Evolutionary conservation across 2,113 vertebrate species (phyloP), one percentile per base, ranked within the genome.

Genomic region (Acrocephalus kingi): DNA sequence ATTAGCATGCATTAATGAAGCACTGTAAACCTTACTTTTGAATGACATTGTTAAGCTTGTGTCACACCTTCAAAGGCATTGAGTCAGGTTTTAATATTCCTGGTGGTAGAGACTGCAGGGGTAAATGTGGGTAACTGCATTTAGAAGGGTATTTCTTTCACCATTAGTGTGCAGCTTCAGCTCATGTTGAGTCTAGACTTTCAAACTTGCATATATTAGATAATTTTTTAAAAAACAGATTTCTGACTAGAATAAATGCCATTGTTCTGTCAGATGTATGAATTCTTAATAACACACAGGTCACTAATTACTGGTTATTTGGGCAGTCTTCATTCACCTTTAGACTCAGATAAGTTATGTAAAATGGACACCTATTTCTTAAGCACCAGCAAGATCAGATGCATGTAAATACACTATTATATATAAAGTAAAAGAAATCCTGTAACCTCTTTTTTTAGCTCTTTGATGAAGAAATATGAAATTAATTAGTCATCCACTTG

Each of bases 391-490:
- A 89, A 81, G 46, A 92, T 90, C 86, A 92, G 79, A 83, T 78
- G 30, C 35, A 95, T 89, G 66, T 75, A 94, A 97, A 94, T 89
- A 68, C 9, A 13, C 19, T 61, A 37, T 49, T 75, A 45, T 49
- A n/a, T 49, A 55, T 56, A 56, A 86, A 75, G 79, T 30, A 55
- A 81, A 55, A 62, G 61, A 19, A 86, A 43, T 75, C 15, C n/a
- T 79, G 21, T 58, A 75, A 41, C 62, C 37, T 79, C 31, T 79
- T 83, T 84, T 94, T 87, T 71, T 78, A 93, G 48, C 20, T 90
- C 87, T 89, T 93, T 95, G 62, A 85, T 90, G 90, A 87, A 90
- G n/a, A 85, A 90, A 93, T 72, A 77, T 28, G 13, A 75, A 95
- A 79, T 72, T n/a, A 90, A n/a, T 87, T 73, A 94, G 48, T 72